Evolutionary conservation across 1,140 invertebrate genomes (phyloP), one percentile per base, ranked within the genome.

Genomic region (Drosophila rufa): DNA sequence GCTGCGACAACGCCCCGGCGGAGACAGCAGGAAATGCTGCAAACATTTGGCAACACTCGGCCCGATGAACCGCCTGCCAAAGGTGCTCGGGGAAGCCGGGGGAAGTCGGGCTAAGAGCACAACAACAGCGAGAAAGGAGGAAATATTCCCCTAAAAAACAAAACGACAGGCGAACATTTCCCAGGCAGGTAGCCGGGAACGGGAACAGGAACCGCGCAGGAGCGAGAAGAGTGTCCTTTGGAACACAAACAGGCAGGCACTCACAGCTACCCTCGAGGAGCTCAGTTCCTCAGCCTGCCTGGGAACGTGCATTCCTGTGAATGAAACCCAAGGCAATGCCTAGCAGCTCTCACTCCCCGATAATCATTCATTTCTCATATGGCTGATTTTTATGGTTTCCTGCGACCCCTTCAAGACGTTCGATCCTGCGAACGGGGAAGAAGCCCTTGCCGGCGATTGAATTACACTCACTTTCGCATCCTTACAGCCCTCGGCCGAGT

Each of bases 321-420:
- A 91, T 89, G 89, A 91, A 91, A 84, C 82, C 70, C 78, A 91
- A 83, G 87, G 71, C 85, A 91, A 67, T 65, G 66, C 57, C 38
- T 11, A 11, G 33, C 33, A 36, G 12, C 38, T 50, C 60, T 56
- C 53, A 56, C 46, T 51, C 59, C 79, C 53, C 73, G 73, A 66
- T 83, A 77, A 89, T 91, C 82, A 89, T 89, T 80, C 84, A 79
- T 84, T 89, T 81, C 81, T 81, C 85, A 87, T 87, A 75, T 75
- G 60, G 47, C 83, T 61, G 81, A 91, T 89, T 91, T 91, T 67
- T 91, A 91, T 85, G 89, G 89, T 76, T 91, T 91, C 89, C 89
- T 91, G 89, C 86, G 55, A 73, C 51, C 78, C 74, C 77, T 80
- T 74, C 53, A 80, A 80, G 77, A 80, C 77, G 75, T 30, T 57